phyloP scores from a whole-genome alignment of 2,113 vertebrate species.

The Macaca mulatta region DNA sequence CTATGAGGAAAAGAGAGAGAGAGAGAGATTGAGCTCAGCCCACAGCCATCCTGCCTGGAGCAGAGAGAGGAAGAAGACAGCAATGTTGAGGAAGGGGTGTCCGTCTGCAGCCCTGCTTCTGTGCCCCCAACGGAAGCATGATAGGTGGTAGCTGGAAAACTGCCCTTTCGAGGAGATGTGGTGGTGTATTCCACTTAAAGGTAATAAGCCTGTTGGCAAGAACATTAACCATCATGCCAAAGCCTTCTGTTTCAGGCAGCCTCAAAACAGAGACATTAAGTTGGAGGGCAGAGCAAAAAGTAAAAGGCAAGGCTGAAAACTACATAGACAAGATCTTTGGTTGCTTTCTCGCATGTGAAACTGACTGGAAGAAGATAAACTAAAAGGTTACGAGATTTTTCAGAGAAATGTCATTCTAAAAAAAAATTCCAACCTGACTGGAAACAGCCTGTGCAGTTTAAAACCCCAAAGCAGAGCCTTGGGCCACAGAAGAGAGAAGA shows the following conservation, averaged over 20 bases:
- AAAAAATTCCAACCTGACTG: not conserved
- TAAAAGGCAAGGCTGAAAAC: not conserved
- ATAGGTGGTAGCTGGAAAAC: not conserved
- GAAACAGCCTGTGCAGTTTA: not conserved
- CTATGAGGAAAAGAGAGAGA: not conserved
- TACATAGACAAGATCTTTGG: not conserved
- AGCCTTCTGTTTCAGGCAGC: not conserved
- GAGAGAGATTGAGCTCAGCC: not conserved
- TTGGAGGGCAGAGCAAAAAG: not conserved
- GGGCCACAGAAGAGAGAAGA: not conserved
- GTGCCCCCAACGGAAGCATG: not conserved
- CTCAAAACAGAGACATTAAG: not conserved
- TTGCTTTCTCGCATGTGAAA: not conserved
- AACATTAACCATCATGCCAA: rapidly evolving
- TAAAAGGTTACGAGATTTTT: not conserved
- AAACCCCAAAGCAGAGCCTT: not conserved
- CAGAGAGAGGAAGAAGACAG: not conserved
- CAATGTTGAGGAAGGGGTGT: not conserved
- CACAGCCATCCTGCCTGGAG: not conserved
- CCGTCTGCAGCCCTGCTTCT: not conserved
- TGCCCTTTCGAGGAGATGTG: not conserved
- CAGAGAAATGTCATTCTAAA: not conserved
- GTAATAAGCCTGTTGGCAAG: not conserved
- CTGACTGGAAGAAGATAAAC: not conserved
- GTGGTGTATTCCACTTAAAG: not conserved